A percentile compares a stretch with the other conserved stretches of the same genome.
Evolutionary conservation across 2,888 invertebrate species (phyloP).

Genomic region (Microctonus aethiopoides): DNA sequence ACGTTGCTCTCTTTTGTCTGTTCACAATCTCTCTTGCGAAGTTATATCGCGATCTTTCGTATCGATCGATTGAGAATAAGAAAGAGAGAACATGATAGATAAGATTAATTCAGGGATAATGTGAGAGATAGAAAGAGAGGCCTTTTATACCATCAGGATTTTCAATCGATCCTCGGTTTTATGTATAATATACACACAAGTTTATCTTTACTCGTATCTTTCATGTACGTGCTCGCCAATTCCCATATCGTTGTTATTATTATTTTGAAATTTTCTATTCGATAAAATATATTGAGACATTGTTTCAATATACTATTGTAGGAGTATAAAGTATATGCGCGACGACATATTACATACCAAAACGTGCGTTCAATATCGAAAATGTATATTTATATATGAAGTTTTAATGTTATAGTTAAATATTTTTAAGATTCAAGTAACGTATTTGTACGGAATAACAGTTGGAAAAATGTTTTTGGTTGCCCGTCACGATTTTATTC

Average conservation of each 20-base stretch:
- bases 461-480: conserved; percentile 36
- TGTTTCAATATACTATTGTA: neutral
- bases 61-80: conserved; percentile 29
- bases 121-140: conserved; percentile 18
- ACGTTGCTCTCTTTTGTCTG: conserved; percentile 4
- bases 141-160: conserved; percentile 23
- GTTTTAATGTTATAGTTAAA: neutral
- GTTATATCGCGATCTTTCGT: neutral
- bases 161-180: conserved; percentile 17
- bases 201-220: conserved; percentile 4
- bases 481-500: conserved; percentile 44
- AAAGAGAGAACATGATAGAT: conserved; percentile 1
- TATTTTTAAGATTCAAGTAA: conserved; percentile 12
- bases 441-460: conserved; percentile 19
- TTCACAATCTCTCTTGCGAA: neutral
- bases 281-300: neutral
- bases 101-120: neutral
- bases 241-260: neutral
- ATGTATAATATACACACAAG: neutral
- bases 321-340: neutral
- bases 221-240: conserved; percentile 2
- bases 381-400: neutral
- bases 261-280: neutral
- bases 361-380: neutral
- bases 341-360: neutral